Conservation (phyloP, 2,113 vertebrate genomes). For the Pachycephala philippinensis region DNA sequence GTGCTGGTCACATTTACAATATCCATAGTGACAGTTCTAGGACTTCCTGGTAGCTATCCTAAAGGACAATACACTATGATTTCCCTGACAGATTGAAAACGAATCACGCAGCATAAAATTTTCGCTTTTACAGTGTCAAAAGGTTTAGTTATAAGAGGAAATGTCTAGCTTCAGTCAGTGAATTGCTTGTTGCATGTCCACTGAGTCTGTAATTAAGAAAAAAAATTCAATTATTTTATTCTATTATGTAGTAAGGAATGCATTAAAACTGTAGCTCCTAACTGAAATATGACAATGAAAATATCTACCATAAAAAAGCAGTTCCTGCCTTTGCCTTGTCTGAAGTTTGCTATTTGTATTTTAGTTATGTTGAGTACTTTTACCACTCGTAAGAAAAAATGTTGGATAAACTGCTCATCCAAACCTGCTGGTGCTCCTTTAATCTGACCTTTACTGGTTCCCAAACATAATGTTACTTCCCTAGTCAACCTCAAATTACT, state of each 20-base stretch:
- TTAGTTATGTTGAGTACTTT: background rate
- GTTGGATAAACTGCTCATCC: background rate
- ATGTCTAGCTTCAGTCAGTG: background rate
- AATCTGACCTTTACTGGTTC: background rate
- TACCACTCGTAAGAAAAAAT: background rate
- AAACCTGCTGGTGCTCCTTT: background rate
- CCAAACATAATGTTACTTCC: background rate
- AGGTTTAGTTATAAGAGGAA: background rate
- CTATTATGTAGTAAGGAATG: slow-evolving; percentile 5
- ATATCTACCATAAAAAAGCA: background rate
- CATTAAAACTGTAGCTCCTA: background rate
- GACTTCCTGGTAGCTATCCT: background rate
- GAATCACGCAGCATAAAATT: background rate
- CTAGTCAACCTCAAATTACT: background rate
- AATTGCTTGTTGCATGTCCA: background rate
- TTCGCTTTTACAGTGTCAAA: background rate
- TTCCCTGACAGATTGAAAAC: background rate
- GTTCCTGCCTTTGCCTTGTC: background rate
- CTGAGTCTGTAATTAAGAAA: background rate
- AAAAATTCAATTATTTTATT: slow-evolving; percentile 35
- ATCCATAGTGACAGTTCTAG: background rate
- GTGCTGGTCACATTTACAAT: background rate
- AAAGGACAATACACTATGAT: background rate
- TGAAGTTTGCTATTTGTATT: background rate
- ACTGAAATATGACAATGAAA: background rate